phyloP scores from a whole-genome alignment of 2,888 invertebrate species.

The Macrostomum cliftonense region DNA sequence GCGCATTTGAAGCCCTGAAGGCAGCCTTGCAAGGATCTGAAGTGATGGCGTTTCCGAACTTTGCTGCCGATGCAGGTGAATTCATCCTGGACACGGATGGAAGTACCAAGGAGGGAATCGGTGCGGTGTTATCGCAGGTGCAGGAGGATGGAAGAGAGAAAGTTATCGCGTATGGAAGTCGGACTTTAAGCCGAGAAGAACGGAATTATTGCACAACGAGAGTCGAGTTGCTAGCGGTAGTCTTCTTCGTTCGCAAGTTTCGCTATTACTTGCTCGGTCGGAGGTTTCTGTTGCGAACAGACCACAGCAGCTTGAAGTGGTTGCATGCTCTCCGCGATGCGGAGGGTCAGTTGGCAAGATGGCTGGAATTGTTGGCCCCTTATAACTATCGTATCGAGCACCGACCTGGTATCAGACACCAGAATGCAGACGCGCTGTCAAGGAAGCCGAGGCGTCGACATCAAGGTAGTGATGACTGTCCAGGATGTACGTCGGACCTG shows the following conservation, averaged over 20 bases:
- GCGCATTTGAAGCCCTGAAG: neutral
- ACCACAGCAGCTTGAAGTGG: conserved; percentile 41
- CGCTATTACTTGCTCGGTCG: conserved; percentile 33
- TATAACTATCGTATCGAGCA: conserved; percentile 32
- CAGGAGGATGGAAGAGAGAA: neutral
- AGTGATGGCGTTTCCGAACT: neutral
- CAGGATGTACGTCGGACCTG: too few species aligned
- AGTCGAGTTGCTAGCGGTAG: conserved; percentile 11
- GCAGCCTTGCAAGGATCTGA: neutral
- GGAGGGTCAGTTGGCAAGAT: conserved; percentile 35
- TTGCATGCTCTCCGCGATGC: conserved; percentile 33
- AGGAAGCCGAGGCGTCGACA: too few species aligned
- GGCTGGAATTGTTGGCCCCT: conserved; percentile 34
- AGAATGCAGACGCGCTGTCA: conserved; percentile 33
- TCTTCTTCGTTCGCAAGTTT: conserved; percentile 33
- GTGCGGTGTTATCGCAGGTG: neutral
- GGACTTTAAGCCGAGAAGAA: neutral
- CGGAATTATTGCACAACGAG: neutral
- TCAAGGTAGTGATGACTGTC: too few species aligned
- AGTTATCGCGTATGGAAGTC: neutral
- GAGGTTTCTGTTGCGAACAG: conserved; percentile 29
- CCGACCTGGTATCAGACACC: conserved; percentile 29
- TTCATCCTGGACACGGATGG: neutral
- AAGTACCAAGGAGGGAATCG: neutral
- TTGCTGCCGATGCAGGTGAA: neutral